Conservation (phyloP, 2,888 invertebrate genomes). For the Linyphia triangularis region DNA sequence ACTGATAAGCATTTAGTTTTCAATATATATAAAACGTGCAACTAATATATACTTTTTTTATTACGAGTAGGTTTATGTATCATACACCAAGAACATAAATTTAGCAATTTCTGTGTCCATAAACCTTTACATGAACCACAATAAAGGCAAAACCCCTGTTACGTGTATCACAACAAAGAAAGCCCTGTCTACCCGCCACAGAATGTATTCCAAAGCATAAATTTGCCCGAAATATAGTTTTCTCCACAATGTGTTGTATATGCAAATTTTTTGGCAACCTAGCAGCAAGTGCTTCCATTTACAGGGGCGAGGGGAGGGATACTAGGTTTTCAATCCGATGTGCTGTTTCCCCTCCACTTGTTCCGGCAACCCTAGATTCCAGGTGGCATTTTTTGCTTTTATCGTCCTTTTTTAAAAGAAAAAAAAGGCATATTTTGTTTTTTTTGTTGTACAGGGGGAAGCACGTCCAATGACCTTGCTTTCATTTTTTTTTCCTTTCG, state of each 20-base stretch:
- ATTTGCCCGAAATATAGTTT: not conserved
- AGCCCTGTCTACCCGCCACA: not conserved
- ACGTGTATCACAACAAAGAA: not conserved
- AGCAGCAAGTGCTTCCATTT: not conserved
- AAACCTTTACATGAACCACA: not conserved
- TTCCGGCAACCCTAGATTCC: conserved; percentile 68
- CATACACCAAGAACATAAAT: too few relatives aligned
- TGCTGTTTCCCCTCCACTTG: not conserved
- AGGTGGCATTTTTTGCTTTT: conserved; percentile 74
- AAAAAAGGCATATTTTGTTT: conserved; percentile 53
- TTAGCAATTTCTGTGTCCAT: too few relatives aligned
- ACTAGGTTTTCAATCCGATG: conserved; percentile 27
- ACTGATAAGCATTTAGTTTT: too few relatives aligned
- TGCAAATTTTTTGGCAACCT: not conserved
- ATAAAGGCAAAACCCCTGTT: too few relatives aligned
- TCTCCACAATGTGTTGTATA: not conserved
- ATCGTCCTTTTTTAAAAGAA: conserved; percentile 64
- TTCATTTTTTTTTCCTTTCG: conserved; percentile 39
- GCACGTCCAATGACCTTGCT: conserved; percentile 71
- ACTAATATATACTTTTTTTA: too few relatives aligned
- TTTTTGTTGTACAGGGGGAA: conserved; percentile 32
- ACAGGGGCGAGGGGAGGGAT: conserved; percentile 27
- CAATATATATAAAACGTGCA: too few relatives aligned
- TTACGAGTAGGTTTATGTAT: too few relatives aligned
- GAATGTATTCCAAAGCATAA: not conserved